Percentiles rank a stretch among this genome's conserved stretches.
phyloP scores from a whole-genome alignment of 2,797 vertebrate species.

The Leptatherina wallacei region DNA sequence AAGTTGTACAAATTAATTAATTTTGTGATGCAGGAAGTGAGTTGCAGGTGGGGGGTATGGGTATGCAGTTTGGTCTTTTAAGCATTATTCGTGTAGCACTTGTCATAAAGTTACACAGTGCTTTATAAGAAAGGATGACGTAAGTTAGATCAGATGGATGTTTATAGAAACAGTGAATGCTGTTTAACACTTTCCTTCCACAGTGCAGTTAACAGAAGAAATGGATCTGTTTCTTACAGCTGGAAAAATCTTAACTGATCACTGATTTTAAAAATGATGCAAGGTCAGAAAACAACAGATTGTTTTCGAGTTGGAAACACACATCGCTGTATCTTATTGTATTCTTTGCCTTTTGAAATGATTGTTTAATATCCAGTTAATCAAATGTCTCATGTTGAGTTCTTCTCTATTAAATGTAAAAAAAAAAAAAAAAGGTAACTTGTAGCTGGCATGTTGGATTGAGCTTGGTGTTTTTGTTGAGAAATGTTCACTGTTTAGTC shows the following conservation, averaged over 20 bases:
- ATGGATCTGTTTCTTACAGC: neutral
- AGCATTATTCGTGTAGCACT: neutral
- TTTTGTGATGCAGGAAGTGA: neutral
- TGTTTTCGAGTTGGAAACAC: neutral
- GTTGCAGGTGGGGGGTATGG: neutral
- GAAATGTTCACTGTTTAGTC: conserved; percentile 21
- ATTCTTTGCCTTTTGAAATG: neutral
- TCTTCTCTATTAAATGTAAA: neutral
- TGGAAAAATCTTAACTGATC: neutral
- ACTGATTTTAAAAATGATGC: neutral
- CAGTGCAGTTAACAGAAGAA: neutral
- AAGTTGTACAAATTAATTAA: neutral
- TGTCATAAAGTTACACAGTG: neutral
- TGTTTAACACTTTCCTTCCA: neutral
- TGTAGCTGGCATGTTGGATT: conserved; percentile 1
- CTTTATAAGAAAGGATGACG: no score
- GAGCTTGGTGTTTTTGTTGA: neutral
- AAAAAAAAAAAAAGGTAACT: neutral
- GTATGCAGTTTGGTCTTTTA: neutral
- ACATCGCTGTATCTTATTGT: neutral
- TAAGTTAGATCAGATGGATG: no score
- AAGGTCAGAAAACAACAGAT: neutral
- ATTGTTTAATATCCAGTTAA: neutral
- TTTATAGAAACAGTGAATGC: no score
- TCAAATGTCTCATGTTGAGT: neutral